These are phyloP conservation scores for Semnornis frantzii DNA, from an alignment of 2,113 vertebrate species.

Conservation along the genomic window DNA sequence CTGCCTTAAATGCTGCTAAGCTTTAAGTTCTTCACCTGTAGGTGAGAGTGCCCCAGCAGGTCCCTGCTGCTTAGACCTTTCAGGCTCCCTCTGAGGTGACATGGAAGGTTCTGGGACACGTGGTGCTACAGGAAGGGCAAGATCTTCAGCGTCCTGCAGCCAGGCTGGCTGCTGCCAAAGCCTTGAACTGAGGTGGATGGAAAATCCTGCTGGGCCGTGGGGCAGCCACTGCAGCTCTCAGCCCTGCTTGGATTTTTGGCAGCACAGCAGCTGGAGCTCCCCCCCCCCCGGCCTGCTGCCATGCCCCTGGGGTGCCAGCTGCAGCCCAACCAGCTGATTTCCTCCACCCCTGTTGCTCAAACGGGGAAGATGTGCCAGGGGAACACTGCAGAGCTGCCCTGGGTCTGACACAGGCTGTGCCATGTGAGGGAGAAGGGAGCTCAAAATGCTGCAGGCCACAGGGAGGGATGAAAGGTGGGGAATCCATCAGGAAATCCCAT, in stretches of 20 bases:
- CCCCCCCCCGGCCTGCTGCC: neutral
- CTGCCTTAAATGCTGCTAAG: too few relatives aligned
- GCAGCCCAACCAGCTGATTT: neutral
- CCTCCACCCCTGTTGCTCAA: neutral
- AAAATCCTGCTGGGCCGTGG: rapidly evolving
- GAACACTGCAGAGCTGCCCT: neutral
- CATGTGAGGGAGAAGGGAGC: neutral
- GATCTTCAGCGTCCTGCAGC: neutral
- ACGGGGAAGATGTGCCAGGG: rapidly evolving
- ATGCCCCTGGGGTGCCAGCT: neutral
- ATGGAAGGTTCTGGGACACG: neutral
- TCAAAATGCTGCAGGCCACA: neutral
- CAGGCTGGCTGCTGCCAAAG: neutral
- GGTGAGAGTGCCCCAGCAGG: neutral
- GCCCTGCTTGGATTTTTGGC: neutral
- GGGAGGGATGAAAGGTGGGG: neutral
- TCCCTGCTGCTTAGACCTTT: neutral
- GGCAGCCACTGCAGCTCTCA: rapidly evolving
- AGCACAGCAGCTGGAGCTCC: neutral
- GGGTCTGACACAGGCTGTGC: rapidly evolving
- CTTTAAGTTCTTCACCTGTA: rapidly evolving
- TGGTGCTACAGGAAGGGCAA: neutral
- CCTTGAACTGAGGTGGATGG: neutral
- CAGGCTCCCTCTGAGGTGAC: neutral
- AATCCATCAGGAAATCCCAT: rapidly evolving